Conservation (phyloP, 2,888 invertebrate species). For the Eupithecia subumbrata region DNA sequence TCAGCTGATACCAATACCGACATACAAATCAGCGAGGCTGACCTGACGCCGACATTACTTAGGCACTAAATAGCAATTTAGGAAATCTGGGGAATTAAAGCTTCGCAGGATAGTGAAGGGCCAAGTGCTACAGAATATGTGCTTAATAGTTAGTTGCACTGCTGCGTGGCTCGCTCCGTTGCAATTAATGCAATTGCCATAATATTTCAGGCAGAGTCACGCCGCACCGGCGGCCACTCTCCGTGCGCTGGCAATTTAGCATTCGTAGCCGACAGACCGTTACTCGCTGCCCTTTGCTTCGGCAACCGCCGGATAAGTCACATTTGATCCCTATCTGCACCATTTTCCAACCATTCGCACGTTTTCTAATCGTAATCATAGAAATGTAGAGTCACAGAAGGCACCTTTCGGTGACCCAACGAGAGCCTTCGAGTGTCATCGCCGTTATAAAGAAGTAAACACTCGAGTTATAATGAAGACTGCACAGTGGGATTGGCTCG, state of each 20-base stretch:
- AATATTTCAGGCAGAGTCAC: constrained; percentile 31
- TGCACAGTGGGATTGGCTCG: constrained; percentile 17
- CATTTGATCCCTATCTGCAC: neutral
- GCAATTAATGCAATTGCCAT: constrained; percentile 42
- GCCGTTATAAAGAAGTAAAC: constrained; percentile 11
- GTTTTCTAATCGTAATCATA: neutral
- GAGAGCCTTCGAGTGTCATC: neutral
- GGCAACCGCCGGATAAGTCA: neutral
- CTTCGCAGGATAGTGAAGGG: neutral
- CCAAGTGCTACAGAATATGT: neutral
- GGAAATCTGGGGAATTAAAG: neutral
- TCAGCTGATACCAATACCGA: no score
- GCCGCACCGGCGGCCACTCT: constrained; percentile 6
- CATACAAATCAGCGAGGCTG: no score
- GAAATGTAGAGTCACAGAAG: neutral
- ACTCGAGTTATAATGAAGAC: neutral
- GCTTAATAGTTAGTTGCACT: neutral
- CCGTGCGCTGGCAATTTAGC: neutral
- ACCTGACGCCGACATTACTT: neutral
- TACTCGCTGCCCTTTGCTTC: constrained; percentile 2
- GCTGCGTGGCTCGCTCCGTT: neutral
- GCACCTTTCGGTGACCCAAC: neutral
- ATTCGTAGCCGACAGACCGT: neutral
- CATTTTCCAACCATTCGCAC: neutral
- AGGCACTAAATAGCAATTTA: neutral